Conservation (phyloP, 1,140 invertebrate species). For the Anoplolepis gracilipes region DNA sequence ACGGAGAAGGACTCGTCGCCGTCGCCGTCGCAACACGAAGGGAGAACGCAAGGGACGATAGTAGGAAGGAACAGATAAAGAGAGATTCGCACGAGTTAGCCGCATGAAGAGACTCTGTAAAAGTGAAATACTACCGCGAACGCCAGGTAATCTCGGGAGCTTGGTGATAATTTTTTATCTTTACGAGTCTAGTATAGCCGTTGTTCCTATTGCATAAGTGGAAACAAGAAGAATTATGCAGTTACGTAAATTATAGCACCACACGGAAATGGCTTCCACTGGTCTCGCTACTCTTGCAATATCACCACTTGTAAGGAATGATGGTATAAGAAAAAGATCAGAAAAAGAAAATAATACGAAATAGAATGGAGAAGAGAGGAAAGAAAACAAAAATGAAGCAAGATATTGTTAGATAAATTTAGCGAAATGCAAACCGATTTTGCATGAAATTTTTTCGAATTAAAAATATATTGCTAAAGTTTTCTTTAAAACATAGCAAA, state of each 20-base stretch:
- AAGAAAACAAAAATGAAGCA: constrained; percentile 13
- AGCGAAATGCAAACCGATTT: background rate
- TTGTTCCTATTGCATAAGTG: constrained; percentile 81
- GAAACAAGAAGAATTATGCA: constrained; percentile 83
- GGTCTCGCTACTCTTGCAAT: constrained; percentile 38
- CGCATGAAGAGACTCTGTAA: constrained; percentile 71
- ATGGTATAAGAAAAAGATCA: constrained; percentile 39
- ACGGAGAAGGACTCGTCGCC: background rate
- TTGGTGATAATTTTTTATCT: constrained; percentile 82
- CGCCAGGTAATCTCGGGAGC: constrained; percentile 75
- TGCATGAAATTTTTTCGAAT: no score
- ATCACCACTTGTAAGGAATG: constrained; percentile 39
- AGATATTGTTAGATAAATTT: background rate
- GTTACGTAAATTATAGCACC: constrained; percentile 82
- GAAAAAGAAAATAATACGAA: background rate
- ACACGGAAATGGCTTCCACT: constrained; percentile 76
- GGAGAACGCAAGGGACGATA: background rate
- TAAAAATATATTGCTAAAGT: background rate
- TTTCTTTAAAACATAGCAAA: background rate
- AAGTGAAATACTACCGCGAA: constrained; percentile 76
- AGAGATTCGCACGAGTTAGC: constrained; percentile 66
- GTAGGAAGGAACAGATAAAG: constrained; percentile 4
- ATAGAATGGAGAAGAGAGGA: background rate
- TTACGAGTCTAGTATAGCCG: constrained; percentile 76
- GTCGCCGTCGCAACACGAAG: background rate